Percentiles rank a stretch among this genome's conserved stretches.
Conservation (phyloP, 1,140 invertebrate genomes). For the Archivesica marissinica region DNA sequence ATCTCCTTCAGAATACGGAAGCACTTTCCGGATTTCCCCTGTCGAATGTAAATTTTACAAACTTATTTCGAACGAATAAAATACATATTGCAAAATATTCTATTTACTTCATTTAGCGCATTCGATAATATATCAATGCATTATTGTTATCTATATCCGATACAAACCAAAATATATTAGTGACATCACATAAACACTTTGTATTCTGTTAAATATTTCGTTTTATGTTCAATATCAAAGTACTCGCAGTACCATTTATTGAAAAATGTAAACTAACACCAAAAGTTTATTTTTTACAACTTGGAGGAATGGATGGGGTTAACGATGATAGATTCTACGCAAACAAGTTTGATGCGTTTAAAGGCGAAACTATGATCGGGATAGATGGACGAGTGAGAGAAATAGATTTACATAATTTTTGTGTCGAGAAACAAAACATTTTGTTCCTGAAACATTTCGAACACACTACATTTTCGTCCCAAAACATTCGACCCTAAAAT, state of each 20-base stretch:
- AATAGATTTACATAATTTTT: no score
- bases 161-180: no score
- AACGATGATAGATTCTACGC: constrained; percentile 29
- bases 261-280: neutral
- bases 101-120: no score
- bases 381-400: constrained; percentile 25
- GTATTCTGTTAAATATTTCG: neutral
- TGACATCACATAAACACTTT: neutral
- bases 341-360: constrained; percentile 40
- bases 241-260: neutral
- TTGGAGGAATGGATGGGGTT: neutral
- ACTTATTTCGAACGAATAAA: constrained; percentile 2
- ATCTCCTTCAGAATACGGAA: constrained; percentile 37
- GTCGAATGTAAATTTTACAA: neutral
- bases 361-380: neutral
- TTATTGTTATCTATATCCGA: no score
- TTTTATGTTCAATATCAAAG: neutral
- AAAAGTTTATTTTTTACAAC: neutral
- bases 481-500: no score
- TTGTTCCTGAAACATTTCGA: no score
- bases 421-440: no score
- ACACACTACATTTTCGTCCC: no score
- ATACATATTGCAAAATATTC: no score
- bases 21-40: constrained; percentile 18
- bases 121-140: no score